Conservation (phyloP, 1,140 invertebrate species). For the Philotrypesis tridentata region DNA sequence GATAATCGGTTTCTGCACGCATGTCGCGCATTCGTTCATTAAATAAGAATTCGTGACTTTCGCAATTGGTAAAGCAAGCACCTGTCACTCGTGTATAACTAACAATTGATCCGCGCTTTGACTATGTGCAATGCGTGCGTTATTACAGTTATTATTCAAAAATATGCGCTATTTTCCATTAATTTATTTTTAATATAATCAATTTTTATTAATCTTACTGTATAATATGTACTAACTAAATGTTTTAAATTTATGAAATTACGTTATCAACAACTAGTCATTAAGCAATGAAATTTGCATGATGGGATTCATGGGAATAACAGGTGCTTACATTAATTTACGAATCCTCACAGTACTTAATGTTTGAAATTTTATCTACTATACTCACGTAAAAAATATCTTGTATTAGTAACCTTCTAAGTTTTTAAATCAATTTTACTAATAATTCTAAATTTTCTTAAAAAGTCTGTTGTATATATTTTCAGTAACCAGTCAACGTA, state of each 20-base stretch:
- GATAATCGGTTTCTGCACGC: neutral
- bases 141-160: neutral
- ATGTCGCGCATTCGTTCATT: neutral
- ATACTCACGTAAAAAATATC: no score
- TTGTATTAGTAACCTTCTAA: neutral
- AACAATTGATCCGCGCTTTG: neutral
- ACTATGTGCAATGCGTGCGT: no score
- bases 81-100: neutral
- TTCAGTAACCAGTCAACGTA: neutral
- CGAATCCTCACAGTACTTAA: neutral
- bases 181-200: neutral
- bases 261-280: no score
- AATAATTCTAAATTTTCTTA: neutral
- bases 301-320: no score
- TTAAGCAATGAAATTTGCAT: no score
- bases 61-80: neutral
- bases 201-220: neutral
- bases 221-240: no score
- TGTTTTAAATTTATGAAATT: no score
- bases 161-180: no score
- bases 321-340: no score
- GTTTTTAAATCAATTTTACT: neutral
- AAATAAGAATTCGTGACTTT: neutral
- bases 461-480: neutral
- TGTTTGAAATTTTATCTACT: no score